Evolutionary conservation across 2,113 vertebrate species (phyloP).

Genomic region (Zosterops hypoxanthus): DNA sequence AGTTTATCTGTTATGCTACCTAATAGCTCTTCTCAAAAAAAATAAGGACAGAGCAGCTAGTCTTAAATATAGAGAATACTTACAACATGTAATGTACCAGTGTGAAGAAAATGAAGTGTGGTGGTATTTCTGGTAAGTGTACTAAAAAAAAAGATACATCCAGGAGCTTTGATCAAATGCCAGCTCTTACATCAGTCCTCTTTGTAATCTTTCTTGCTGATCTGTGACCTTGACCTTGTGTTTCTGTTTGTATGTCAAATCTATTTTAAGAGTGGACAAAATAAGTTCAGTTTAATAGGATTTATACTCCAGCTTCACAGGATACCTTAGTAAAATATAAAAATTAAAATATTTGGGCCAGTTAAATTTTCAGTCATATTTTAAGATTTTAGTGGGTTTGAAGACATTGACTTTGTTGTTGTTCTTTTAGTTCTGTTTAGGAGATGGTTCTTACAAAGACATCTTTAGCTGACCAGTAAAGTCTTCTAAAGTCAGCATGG

Average conservation of each 20-base stretch:
- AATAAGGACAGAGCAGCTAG: not conserved
- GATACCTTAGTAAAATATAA: not conserved
- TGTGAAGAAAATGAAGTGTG: slow-evolving; percentile 57
- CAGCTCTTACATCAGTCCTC: slow-evolving; percentile 88
- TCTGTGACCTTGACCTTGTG: slow-evolving; percentile 93
- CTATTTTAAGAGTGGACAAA: slow-evolving; percentile 69
- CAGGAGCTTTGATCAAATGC: slow-evolving; percentile 88
- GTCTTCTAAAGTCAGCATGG: not conserved
- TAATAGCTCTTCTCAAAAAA: not conserved
- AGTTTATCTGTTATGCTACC: not conserved
- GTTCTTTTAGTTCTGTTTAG: not conserved
- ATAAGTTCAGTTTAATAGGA: slow-evolving; percentile 63
- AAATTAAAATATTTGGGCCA: not conserved
- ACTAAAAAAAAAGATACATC: slow-evolving; percentile 58
- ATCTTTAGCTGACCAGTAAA: not conserved
- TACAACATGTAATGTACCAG: slow-evolving; percentile 25
- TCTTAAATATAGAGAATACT: slow-evolving; percentile 18
- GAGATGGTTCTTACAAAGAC: not conserved
- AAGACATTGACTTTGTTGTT: not conserved
- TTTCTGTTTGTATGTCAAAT: slow-evolving; percentile 75
- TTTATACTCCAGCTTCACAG: slow-evolving; percentile 39
- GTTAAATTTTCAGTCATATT: not conserved
- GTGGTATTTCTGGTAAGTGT: slow-evolving; percentile 65
- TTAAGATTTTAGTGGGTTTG: not conserved
- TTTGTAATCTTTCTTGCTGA: slow-evolving; percentile 77